Evolutionary conservation across 2,888 invertebrate species (phyloP), one percentile per base, ranked within the genome.

Genomic region (Polymixis flavicincta): DNA sequence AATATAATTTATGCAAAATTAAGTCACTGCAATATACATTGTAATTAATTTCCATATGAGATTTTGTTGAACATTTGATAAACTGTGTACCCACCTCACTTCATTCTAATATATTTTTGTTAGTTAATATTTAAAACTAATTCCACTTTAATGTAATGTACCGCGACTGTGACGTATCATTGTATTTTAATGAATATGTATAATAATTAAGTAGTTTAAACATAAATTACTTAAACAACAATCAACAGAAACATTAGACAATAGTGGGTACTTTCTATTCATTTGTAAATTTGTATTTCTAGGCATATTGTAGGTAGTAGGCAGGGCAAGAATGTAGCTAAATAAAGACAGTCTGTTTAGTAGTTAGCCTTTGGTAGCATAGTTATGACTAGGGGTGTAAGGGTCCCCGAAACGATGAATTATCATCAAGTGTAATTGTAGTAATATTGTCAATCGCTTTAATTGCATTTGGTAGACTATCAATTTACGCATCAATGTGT

Each of bases 121-220:
- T 50, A 25, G 1, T 45, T 52, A 14, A 42, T n/a, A 52, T 59
- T 45, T 59, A 2, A 17, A 57, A 22, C 22, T 25, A 48, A 72
- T 70, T 59, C 9, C 25, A 25, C 32, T 37, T 45, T 13, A 70
- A 59, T 60, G 3, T 72, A 72, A 37, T 37, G 11, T 72, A 72
- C 14, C 45, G 25, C 2, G 14, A 55, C 48, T 50, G 50, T 80
- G 48, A 42, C 61, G 50, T 63, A 17, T 32, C 17, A 32, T 50
- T 80, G n/a, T 42, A 22, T 74, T 74, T 74, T 48, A 80, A 80
- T 76, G 9, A 55, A 25, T 50, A 55, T 76, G n/a, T 22, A 25
- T 50, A 22, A 45, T n/a, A n/a, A n/a, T n/a, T n/a, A n/a, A n/a
- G n/a, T 59, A 52, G 14, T 75, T 28, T 4, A 28, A 37, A 28